Base-by-base conservation (phyloP, 2,797 vertebrate species). In the Allobates femoralis region DNA sequence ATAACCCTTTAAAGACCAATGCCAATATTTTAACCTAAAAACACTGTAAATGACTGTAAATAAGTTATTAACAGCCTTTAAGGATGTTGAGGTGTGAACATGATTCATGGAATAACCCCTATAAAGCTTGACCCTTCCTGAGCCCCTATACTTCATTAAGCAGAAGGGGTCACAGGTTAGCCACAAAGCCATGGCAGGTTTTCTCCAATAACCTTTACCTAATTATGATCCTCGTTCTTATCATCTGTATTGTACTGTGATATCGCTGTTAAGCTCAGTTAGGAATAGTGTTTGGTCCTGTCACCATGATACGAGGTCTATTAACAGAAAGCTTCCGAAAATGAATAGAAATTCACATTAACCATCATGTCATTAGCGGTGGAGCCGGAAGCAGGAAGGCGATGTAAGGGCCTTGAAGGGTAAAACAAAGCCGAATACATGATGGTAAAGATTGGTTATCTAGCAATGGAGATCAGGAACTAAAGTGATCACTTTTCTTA, bases 391-490 rank as follows among this genome's bases (percentile, higher is more conserved):
- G 78, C 79, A 64, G 67, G 26, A 14, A 32, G 69, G 71, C 73
- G 69, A 71, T 69, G 67, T 77, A 67, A 86, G 46, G 69, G 73
- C 51, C 53, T 82, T 37, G 60, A 32, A 28, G 51, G 83, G 46
- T 71, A 87, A 73, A 82, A 77, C 60, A 51, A 66, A 56, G 50
- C 69, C 80, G 60, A 78, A 79, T 87, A 83, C 64, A 83, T 69
- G 74, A 41, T 37, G 66, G 69, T 69, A 71, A 83, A 71, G 60
- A 79, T 53, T 83, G 81, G 51, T 79, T 26, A 83, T 76, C 79
- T 76, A 64, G 46, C 32, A 76, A 75, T 81, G 56, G 74, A 66
- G 50, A 74, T 81, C 50, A 34, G 75, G 21, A 78, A 71, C 28
- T 60, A 60, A 71, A 62, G 67, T 16, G 34, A 53, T 67, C 23